Conservation (phyloP, 2,113 vertebrate species). For the Rhynchopsitta pachyrhyncha region DNA sequence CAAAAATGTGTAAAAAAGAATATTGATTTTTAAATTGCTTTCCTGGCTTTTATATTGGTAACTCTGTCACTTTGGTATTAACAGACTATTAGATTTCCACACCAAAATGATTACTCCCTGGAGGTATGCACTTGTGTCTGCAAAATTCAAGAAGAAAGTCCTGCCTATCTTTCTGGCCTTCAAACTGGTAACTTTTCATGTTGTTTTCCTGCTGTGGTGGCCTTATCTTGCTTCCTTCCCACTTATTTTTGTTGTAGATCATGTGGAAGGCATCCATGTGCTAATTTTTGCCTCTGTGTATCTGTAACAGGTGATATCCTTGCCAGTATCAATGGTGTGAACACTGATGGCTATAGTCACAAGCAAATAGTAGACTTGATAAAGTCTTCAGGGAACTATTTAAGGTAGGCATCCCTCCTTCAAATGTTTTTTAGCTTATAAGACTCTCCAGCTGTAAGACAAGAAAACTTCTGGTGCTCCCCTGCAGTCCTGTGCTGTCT, state of each 20-base stretch:
- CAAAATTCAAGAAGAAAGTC: conserved; percentile 84
- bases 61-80: background rate
- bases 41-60: background rate
- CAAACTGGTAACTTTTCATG: conserved; percentile 77
- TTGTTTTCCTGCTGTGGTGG: background rate
- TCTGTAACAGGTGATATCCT: conserved; percentile 85
- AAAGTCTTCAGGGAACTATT: conserved; percentile 81
- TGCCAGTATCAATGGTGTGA: conserved; percentile 83
- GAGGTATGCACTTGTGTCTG: conserved; percentile 85
- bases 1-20: background rate
- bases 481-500: background rate
- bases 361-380: conserved; percentile 86
- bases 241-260: background rate
- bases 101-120: conserved; percentile 63
- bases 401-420: conserved; percentile 76
- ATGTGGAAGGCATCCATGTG: background rate
- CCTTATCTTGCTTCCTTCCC: background rate
- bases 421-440: rapidly evolving
- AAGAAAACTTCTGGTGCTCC: rapidly evolving
- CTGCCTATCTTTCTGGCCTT: conserved; percentile 87
- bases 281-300: background rate
- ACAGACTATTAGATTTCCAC: conserved; percentile 83
- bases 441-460: background rate
- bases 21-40: background rate
- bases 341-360: conserved; percentile 81